phyloP scores from a whole-genome alignment of 2,888 invertebrate genomes.

The Coelinius sp. region DNA sequence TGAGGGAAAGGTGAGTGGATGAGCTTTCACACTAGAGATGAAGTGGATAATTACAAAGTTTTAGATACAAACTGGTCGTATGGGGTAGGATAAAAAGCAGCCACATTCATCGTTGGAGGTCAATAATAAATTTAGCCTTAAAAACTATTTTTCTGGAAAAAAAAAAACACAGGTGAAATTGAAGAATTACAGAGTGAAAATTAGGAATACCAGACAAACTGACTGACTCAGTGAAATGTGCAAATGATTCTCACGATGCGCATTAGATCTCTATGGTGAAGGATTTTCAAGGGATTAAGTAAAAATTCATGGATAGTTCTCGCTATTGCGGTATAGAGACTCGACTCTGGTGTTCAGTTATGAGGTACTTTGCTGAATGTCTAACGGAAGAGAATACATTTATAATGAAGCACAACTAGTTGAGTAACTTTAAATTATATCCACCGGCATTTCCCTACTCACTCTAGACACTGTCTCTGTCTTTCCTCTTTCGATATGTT shows the following conservation, averaged over 20 bases:
- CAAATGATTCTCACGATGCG: slow-evolving; percentile 13
- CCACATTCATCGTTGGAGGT: neutral
- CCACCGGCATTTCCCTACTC: slow-evolving; percentile 48
- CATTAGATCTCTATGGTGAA: slow-evolving; percentile 22
- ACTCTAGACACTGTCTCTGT: neutral
- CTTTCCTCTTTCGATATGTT: slow-evolving; percentile 38
- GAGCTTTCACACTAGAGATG: neutral
- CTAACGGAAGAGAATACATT: slow-evolving; percentile 59
- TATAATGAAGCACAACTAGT: slow-evolving; percentile 62
- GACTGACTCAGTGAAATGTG: neutral
- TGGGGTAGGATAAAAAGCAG: neutral
- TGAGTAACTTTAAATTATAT: slow-evolving; percentile 67
- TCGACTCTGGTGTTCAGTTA: slow-evolving; percentile 17
- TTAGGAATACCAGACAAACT: neutral
- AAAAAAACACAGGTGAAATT: neutral
- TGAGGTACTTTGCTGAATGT: slow-evolving; percentile 51
- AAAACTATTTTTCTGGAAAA: slow-evolving; percentile 3
- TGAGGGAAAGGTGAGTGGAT: slow-evolving; percentile 11
- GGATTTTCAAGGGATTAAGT: slow-evolving; percentile 17
- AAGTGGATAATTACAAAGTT: slow-evolving; percentile 27
- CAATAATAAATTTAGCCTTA: slow-evolving; percentile 27
- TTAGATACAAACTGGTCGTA: neutral
- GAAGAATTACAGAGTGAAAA: neutral
- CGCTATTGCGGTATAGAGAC: slow-evolving; percentile 4
- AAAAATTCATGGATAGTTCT: slow-evolving; percentile 31